Conservation (phyloP, 1,140 invertebrate species). For the Phocides pigmalion region DNA sequence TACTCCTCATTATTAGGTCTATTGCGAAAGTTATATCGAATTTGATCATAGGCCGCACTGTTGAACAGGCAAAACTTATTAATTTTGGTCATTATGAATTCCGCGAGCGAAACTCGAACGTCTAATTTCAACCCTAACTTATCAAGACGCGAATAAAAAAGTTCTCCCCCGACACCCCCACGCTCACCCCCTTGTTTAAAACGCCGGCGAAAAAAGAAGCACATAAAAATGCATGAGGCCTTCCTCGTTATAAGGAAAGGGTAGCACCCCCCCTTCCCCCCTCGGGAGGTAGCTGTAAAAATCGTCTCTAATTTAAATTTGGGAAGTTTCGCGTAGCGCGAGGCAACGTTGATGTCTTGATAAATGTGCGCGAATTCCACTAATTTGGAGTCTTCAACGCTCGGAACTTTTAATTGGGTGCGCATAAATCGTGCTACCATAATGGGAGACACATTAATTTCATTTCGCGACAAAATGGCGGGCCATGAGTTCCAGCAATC, state of each 20-base stretch:
- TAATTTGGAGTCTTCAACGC: constrained; percentile 79
- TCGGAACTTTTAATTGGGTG: constrained; percentile 80
- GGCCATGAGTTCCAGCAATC: constrained; percentile 52
- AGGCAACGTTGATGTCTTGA: constrained; percentile 81
- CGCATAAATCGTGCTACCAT: constrained; percentile 72
- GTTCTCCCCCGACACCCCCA: constrained; percentile 74
- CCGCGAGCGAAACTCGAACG: constrained; percentile 83
- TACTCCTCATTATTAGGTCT: background rate
- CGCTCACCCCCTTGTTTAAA: constrained; percentile 84
- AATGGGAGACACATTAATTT: constrained; percentile 76
- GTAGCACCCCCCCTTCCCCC: constrained; percentile 73
- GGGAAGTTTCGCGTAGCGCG: constrained; percentile 80
- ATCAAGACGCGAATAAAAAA: constrained; percentile 85
- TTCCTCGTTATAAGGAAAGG: constrained; percentile 84
- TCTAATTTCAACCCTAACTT: constrained; percentile 84
- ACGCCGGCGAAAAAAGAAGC: constrained; percentile 84
- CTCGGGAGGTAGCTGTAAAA: constrained; percentile 80
- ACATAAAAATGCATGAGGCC: constrained; percentile 85
- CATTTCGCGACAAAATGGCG: constrained; percentile 70
- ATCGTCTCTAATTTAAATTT: constrained; percentile 84
- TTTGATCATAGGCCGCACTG: constrained; percentile 62
- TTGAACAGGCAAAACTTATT: constrained; percentile 79
- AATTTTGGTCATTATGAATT: constrained; percentile 84
- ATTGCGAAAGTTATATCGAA: constrained; percentile 27
- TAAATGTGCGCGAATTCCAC: constrained; percentile 80